Evolutionary conservation across 2,797 vertebrate genomes (phyloP).

Genomic region (Falco columbarius): DNA sequence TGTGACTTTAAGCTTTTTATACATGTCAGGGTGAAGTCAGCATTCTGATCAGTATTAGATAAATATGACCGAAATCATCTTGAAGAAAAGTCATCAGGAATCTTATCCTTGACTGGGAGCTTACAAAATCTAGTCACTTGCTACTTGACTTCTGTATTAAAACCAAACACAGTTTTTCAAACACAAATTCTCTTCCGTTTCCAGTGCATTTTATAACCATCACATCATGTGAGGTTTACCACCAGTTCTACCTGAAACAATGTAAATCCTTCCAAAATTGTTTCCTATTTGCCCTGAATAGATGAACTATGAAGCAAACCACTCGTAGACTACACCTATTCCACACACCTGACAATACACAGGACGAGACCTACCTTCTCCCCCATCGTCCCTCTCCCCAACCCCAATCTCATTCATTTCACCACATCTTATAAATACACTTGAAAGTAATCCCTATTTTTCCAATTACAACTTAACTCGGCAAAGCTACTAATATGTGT

Average conservation of each 20-base stretch:
- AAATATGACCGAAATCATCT: conserved; percentile 1
- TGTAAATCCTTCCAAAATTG: not conserved
- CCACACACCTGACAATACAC: not conserved
- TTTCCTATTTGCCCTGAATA: not conserved
- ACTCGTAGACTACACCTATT: not conserved
- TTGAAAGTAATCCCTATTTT: not conserved
- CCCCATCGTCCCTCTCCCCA: not conserved
- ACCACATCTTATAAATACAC: not conserved
- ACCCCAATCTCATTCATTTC: not conserved
- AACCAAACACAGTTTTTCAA: not conserved
- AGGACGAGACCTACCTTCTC: not conserved
- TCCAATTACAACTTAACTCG: not conserved
- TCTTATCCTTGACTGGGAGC: not conserved
- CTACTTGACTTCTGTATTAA: not conserved
- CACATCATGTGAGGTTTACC: not conserved
- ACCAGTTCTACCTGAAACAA: not conserved
- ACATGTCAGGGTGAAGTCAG: not conserved
- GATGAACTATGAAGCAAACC: not conserved
- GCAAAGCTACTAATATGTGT: not conserved
- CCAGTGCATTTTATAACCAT: not conserved
- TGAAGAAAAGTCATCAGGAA: not conserved
- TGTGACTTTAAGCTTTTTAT: conserved; percentile 21
- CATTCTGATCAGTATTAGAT: conserved; percentile 39
- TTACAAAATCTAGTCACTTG: not conserved
- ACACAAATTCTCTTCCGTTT: not conserved